Percentiles rank a stretch among this genome's conserved stretches.
These are phyloP conservation scores for Drosophila pallidifrons DNA, from an alignment of 1,140 invertebrate species.

Conservation along the genomic window DNA sequence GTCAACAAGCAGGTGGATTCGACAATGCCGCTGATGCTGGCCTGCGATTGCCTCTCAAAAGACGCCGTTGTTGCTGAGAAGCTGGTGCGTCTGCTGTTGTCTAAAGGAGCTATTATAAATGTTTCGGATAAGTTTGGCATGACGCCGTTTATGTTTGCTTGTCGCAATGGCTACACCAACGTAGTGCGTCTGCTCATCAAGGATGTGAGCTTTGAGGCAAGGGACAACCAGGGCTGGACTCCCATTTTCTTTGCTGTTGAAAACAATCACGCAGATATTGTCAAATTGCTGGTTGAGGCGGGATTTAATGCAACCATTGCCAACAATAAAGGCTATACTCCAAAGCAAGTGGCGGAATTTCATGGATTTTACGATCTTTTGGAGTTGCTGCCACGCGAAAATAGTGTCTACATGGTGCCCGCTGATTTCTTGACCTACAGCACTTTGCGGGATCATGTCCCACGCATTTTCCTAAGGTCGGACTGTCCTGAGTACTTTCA, in stretches of 20 bases:
- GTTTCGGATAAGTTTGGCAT: constrained; percentile 83
- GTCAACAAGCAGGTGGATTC: constrained; percentile 75
- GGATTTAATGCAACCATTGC: constrained; percentile 74
- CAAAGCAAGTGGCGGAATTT: constrained; percentile 84
- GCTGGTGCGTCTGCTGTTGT: constrained; percentile 64
- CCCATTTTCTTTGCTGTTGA: constrained; percentile 86
- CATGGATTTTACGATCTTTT: constrained; percentile 84
- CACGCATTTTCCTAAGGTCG: constrained; percentile 75
- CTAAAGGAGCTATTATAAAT: constrained; percentile 77
- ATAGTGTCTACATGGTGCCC: constrained; percentile 60
- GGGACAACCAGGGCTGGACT: constrained; percentile 85
- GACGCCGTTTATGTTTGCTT: constrained; percentile 86
- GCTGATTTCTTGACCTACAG: constrained; percentile 61
- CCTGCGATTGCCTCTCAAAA: constrained; percentile 49
- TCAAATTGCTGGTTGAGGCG: constrained; percentile 83
- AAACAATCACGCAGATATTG: constrained; percentile 81
- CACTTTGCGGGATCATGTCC: constrained; percentile 73
- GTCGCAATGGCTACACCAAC: constrained; percentile 82
- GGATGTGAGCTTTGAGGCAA: constrained; percentile 78
- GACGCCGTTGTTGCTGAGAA: constrained; percentile 52
- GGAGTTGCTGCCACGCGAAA: constrained; percentile 79
- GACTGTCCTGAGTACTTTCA: constrained; percentile 85
- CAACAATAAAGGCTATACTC: constrained; percentile 85
- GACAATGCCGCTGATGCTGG: constrained; percentile 64
- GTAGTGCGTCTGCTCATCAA: constrained; percentile 84